Evolutionary conservation across 2,113 vertebrate genomes (phyloP).

Genomic region (Oncorhynchus clarkii): DNA sequence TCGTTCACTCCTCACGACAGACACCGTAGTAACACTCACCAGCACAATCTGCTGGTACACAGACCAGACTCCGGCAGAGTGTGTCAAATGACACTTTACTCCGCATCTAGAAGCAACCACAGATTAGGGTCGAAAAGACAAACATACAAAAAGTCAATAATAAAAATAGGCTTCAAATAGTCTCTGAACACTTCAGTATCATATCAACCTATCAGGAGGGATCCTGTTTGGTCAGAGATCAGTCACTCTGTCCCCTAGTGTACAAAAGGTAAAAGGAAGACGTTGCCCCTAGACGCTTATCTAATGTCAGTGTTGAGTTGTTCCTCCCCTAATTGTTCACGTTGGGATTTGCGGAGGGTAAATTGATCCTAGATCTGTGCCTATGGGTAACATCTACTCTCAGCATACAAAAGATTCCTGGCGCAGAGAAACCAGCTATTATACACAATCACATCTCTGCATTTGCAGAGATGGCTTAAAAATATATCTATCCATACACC

Average conservation of each 20-base stretch:
- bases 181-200: slow-evolving; percentile 9
- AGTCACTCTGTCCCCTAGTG: slow-evolving; percentile 57
- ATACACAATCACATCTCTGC: slow-evolving; percentile 64
- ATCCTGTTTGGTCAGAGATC: slow-evolving; percentile 21
- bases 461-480: slow-evolving; percentile 71
- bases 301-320: too few species aligned
- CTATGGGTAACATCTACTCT: background rate
- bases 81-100: slow-evolving; percentile 1
- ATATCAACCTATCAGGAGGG: slow-evolving; percentile 45
- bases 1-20: too few species aligned
- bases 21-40: slow-evolving; percentile 45
- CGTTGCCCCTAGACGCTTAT: background rate
- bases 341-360: background rate
- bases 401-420: slow-evolving; percentile 54
- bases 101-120: slow-evolving; percentile 61
- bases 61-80: slow-evolving; percentile 54
- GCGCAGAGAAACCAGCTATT: background rate
- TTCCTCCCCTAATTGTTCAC: background rate
- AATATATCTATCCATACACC: slow-evolving; percentile 59
- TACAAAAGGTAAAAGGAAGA: slow-evolving; percentile 70
- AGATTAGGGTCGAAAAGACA: slow-evolving; percentile 75
- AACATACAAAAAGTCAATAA: slow-evolving; percentile 75
- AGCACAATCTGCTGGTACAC: slow-evolving; percentile 69
- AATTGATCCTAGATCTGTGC: background rate
- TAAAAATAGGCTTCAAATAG: slow-evolving; percentile 79